Evolutionary conservation across 2,113 vertebrate species (phyloP).

Genomic region (Patagioenas fasciata): DNA sequence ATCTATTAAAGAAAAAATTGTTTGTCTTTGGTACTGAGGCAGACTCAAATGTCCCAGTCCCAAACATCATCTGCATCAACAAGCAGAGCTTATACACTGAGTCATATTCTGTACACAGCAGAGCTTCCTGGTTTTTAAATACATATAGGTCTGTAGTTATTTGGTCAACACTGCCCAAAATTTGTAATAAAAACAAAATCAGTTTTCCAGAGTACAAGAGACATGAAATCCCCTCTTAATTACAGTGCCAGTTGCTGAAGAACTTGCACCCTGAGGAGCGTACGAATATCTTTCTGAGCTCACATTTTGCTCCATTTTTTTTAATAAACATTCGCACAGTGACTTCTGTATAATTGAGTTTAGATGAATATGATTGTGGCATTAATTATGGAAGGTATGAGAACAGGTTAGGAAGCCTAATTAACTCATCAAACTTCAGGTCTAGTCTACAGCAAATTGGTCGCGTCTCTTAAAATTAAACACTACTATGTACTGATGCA

Average conservation of each 20-base stretch:
- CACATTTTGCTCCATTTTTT: not conserved
- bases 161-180: not conserved
- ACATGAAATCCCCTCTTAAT: not conserved
- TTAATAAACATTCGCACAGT: not conserved
- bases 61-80: not conserved
- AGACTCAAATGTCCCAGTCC: not conserved
- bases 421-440: conserved; percentile 48
- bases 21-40: not conserved
- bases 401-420: conserved; percentile 46
- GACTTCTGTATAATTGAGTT: not conserved
- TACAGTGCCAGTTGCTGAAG: not conserved
- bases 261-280: not conserved
- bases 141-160: not conserved
- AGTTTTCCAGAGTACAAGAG: not conserved
- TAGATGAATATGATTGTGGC: conserved; percentile 25
- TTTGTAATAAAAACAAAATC: not conserved
- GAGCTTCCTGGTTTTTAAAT: not conserved
- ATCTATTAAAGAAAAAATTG: not conserved
- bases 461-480: not conserved
- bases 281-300: not conserved
- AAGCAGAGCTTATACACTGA: rapidly evolving
- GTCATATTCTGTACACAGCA: not conserved
- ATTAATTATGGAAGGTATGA: conserved; percentile 50
- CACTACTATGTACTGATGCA: not conserved
- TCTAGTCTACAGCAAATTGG: conserved; percentile 3